Evolutionary conservation across 2,113 vertebrate species (phyloP).

Genomic region (Rhynchopsitta pachyrhyncha): DNA sequence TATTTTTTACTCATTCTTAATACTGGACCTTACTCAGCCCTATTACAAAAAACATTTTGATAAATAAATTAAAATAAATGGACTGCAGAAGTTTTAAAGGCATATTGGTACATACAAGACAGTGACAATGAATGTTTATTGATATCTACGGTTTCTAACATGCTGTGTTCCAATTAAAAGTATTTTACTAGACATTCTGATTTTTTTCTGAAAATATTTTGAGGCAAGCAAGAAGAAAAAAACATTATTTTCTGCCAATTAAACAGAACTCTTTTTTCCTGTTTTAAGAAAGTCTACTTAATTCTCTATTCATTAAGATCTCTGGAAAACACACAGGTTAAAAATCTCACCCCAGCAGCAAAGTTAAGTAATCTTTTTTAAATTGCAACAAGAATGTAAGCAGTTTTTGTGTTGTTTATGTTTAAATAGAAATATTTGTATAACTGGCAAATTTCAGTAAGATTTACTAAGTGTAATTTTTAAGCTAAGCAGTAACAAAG

Average conservation of each 20-base stretch:
- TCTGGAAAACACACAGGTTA: background rate
- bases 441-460: background rate
- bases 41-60: background rate
- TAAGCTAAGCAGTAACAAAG: background rate
- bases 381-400: background rate
- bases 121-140: background rate
- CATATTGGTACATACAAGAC: background rate
- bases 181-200: background rate
- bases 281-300: background rate
- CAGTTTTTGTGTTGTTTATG: background rate
- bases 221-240: background rate
- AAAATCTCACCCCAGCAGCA: background rate
- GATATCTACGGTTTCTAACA: background rate
- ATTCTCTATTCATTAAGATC: background rate
- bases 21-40: background rate
- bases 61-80: background rate
- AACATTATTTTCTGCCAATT: background rate
- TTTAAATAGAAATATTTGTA: background rate
- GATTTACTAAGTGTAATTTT: background rate
- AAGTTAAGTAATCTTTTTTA: background rate
- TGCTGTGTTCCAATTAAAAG: background rate
- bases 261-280: background rate
- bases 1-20: background rate
- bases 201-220: background rate
- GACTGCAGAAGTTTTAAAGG: background rate